Evolutionary conservation across 1,140 invertebrate species (phyloP).

Genomic region (Halesus radiatus): DNA sequence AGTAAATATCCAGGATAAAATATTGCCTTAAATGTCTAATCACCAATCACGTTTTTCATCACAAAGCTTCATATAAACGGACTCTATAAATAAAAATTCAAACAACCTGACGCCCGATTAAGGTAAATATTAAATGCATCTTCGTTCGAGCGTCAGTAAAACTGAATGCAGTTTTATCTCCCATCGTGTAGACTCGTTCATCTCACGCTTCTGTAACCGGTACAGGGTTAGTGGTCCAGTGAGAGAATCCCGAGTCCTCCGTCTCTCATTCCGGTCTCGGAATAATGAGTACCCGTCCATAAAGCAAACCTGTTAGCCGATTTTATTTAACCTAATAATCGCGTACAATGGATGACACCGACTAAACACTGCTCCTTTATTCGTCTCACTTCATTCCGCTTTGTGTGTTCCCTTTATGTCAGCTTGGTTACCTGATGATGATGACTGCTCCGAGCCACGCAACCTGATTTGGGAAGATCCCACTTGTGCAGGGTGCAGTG

Average conservation of each 20-base stretch:
- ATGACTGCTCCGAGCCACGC: not conserved
- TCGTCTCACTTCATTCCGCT: constrained; percentile 41
- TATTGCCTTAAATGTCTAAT: too few species aligned
- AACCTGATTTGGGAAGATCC: constrained; percentile 18
- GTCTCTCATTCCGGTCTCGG: constrained; percentile 15
- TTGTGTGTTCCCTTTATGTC: constrained; percentile 41
- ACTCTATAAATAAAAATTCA: too few species aligned
- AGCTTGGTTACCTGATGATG: constrained; percentile 25
- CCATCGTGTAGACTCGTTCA: not conserved
- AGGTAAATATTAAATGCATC: not conserved
- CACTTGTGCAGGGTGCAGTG: constrained; percentile 19
- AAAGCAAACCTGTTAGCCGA: constrained; percentile 43
- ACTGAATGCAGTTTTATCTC: not conserved
- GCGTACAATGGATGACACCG: constrained; percentile 44
- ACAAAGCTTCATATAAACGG: too few species aligned
- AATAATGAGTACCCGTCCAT: not conserved
- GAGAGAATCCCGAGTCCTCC: constrained; percentile 24
- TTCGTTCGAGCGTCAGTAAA: not conserved
- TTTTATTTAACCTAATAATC: constrained; percentile 50
- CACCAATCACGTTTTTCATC: too few species aligned
- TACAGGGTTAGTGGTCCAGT: constrained; percentile 17
- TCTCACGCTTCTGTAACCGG: constrained; percentile 28
- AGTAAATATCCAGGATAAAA: too few species aligned
- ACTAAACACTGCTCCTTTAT: constrained; percentile 40
- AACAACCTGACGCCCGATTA: too few species aligned